Evolutionary conservation across 2,888 invertebrate genomes (phyloP).

Genomic region (Fissipunctia ypsillon): DNA sequence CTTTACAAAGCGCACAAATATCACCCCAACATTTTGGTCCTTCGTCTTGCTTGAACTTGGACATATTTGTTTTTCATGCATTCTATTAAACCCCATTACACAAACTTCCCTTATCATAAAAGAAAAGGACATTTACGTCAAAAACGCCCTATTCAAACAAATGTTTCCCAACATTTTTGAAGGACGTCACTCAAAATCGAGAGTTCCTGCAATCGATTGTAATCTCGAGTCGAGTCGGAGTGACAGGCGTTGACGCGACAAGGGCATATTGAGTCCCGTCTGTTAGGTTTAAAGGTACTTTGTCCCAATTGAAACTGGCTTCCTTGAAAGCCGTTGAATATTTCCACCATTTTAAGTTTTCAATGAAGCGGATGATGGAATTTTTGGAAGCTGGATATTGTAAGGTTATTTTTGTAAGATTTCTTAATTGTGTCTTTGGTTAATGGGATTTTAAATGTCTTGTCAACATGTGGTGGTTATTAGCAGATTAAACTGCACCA

Average conservation of each 20-base stretch:
- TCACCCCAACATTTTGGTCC: not conserved
- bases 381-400: conserved; percentile 28
- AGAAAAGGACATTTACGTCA: conserved; percentile 15
- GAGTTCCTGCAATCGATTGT: conserved; percentile 59
- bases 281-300: conserved; percentile 49
- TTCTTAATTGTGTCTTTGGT: conserved; percentile 8
- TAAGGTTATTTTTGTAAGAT: conserved; percentile 5
- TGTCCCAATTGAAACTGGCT: conserved; percentile 52
- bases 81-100: conserved; percentile 5
- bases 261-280: conserved; percentile 66
- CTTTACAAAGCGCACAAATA: too few relatives aligned
- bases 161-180: conserved; percentile 51
- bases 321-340: conserved; percentile 50
- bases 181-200: conserved; percentile 42
- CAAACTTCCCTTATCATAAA: conserved; percentile 21
- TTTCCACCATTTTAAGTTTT: conserved; percentile 52
- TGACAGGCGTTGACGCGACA: conserved; percentile 61
- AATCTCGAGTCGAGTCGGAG: conserved; percentile 39
- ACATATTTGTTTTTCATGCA: not conserved
- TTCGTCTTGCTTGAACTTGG: not conserved
- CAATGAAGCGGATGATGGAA: conserved; percentile 45
- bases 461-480: not conserved
- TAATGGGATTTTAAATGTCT: not conserved
- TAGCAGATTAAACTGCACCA: too few relatives aligned
- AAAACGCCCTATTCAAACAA: conserved; percentile 51